Base-by-base conservation (phyloP, 2,113 vertebrate species). In the Takifugu bimaculatus region DNA sequence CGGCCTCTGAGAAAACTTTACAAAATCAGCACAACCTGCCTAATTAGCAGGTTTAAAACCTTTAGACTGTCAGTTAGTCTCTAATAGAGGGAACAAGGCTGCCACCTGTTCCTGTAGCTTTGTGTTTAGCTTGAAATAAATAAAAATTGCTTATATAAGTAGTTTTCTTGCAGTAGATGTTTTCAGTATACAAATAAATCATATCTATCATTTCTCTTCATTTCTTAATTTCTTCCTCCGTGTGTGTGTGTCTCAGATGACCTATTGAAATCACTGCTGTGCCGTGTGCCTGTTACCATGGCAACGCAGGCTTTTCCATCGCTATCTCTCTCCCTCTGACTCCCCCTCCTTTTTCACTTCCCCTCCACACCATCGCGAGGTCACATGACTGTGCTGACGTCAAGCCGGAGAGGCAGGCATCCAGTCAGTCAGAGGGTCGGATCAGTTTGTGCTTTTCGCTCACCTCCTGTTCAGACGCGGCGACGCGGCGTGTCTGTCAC, bases 361-460 rank as follows among this genome's bases (percentile, higher is more conserved):
- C 82, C 78, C 73, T 82, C 70, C 74, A 64, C 61, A 57, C 57
- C 71, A 85, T 66, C 81, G 69, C 32, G 45, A 12, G 75, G 77
- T 93, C 94, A 94, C 89, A 93, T 96, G 93, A 94, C 92, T 75
- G 27, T 42, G 65, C 83, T 96, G 94, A 95, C 94, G 94, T 97
- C 93, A 95, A 72, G 29, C 74, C 44, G 75, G 77, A 76, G 77
- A 75, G 77, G 80, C 63, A 86, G 26, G 81, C 89, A 42, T 15
- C 27, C 65, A 86, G 26, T 81, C 89, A 27, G 39, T 20, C 92
- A 77, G 92, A 91, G 88, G 71, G 77, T 75, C 54, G 70, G 81
- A 73, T 87, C 79, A 82, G 80, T 88, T 87, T 83, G 88, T 79
- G 91, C 90, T 90, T 82, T 68, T 44, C 91, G 87, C 78, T 80